Evolutionary conservation across 2,888 invertebrate species (phyloP).

Genomic region (Caenorhabditis drosophilae): DNA sequence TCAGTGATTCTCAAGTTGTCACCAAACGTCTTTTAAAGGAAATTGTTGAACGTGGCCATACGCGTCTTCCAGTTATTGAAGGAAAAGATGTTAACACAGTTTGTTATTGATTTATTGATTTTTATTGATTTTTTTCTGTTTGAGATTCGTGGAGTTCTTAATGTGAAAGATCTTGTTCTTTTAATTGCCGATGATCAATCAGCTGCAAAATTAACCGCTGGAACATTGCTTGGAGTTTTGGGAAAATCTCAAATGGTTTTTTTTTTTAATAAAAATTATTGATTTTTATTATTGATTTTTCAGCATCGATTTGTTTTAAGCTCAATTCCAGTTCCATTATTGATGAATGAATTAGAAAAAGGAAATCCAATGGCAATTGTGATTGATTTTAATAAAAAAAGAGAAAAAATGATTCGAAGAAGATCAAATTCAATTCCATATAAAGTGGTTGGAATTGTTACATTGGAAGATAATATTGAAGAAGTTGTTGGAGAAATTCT

Average conservation of each 20-base stretch:
- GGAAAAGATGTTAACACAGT: slow-evolving; percentile 18
- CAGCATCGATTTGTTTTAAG: slow-evolving; percentile 39
- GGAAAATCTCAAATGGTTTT: slow-evolving; percentile 18
- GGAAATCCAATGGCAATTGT: slow-evolving; percentile 47
- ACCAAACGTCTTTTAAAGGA: slow-evolving; percentile 10
- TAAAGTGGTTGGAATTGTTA: slow-evolving; percentile 40
- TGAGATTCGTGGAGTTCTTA: slow-evolving; percentile 26
- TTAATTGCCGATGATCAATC: slow-evolving; percentile 19
- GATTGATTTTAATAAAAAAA: slow-evolving; percentile 6
- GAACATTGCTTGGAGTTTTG: slow-evolving; percentile 19
- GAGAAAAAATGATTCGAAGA: background rate
- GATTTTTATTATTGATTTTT: background rate
- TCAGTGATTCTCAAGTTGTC: slow-evolving; percentile 79
- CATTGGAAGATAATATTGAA: slow-evolving; percentile 47
- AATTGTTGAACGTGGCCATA: slow-evolving; percentile 25
- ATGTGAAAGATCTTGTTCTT: slow-evolving; percentile 21
- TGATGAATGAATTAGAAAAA: slow-evolving; percentile 37
- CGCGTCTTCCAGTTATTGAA: slow-evolving; percentile 36
- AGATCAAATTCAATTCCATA: slow-evolving; percentile 4
- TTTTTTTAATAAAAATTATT: background rate
- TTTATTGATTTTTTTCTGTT: background rate
- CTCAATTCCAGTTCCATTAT: slow-evolving; percentile 24
- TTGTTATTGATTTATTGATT: background rate
- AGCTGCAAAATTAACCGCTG: slow-evolving; percentile 21
- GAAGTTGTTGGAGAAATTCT: slow-evolving; percentile 47